A percentile compares a stretch with the other conserved stretches of the same genome.
Conservation (phyloP, 2,888 invertebrate genomes). For the Pasiphila rectangulata region DNA sequence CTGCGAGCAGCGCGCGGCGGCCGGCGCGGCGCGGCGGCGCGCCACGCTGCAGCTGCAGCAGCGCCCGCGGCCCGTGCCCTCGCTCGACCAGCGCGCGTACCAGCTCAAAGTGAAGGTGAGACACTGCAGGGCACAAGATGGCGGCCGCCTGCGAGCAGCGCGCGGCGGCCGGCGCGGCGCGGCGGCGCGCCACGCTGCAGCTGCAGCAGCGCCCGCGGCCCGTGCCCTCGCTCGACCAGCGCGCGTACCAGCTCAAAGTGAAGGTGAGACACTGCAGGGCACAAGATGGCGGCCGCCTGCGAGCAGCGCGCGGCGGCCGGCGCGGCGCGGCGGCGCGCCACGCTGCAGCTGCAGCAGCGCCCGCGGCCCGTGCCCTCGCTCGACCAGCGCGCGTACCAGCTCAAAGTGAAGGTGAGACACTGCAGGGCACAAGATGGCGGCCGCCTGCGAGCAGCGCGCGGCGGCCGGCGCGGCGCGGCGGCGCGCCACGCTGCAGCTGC, state of each 20-base stretch:
- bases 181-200: constrained; percentile 73
- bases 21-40: constrained; percentile 79
- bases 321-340: constrained; percentile 82
- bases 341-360: constrained; percentile 52
- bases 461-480: too few relatives aligned
- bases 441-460: too few relatives aligned
- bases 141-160: constrained; percentile 82
- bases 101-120: constrained; percentile 81
- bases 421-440: too few relatives aligned
- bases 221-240: background rate
- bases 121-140: too few relatives aligned
- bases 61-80: background rate
- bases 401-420: too few relatives aligned
- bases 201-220: constrained; percentile 52
- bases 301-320: too few relatives aligned
- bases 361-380: background rate
- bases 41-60: constrained; percentile 74
- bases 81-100: constrained; percentile 54
- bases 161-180: constrained; percentile 82
- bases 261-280: too few relatives aligned
- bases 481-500: too few relatives aligned
- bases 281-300: too few relatives aligned
- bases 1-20: constrained; percentile 83
- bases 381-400: constrained; percentile 15
- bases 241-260: constrained; percentile 82